Evolutionary conservation across 2,888 invertebrate genomes (phyloP).

Genomic region (Xylota segnis): DNA sequence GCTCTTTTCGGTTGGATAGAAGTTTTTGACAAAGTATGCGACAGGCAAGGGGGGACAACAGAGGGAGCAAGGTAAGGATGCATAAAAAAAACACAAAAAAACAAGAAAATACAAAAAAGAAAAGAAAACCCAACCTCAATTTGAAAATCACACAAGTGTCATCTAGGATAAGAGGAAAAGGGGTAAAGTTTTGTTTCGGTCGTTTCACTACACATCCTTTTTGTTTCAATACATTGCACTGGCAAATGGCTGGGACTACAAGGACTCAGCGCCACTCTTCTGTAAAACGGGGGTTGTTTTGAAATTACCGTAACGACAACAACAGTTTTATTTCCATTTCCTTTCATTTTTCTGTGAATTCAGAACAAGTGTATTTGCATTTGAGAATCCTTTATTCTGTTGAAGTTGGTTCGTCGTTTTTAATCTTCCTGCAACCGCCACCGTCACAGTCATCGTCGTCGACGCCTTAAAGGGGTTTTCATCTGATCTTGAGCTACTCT

Average conservation of each 20-base stretch:
- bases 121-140: slow-evolving; percentile 23
- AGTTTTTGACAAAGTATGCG: slow-evolving; percentile 48
- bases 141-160: slow-evolving; percentile 67
- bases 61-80: slow-evolving; percentile 14
- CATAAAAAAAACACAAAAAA: background rate
- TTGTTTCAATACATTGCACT: slow-evolving; percentile 54
- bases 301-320: slow-evolving; percentile 53
- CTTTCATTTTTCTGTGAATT: slow-evolving; percentile 11
- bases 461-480: background rate
- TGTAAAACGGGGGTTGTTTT: slow-evolving; percentile 27
- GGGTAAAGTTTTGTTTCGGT: slow-evolving; percentile 35
- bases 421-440: background rate
- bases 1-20: slow-evolving; percentile 34
- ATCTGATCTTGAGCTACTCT: slow-evolving; percentile 60
- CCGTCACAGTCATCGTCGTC: no score
- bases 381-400: slow-evolving; percentile 21
- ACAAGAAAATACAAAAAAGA: background rate
- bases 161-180: slow-evolving; percentile 45
- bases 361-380: slow-evolving; percentile 57
- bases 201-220: slow-evolving; percentile 43
- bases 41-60: slow-evolving; percentile 2
- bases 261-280: slow-evolving; percentile 31
- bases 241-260: slow-evolving; percentile 35
- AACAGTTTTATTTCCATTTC: slow-evolving; percentile 34
- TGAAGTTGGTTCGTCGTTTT: slow-evolving; percentile 7